Conservation (phyloP, 2,888 invertebrate genomes). For the Gandaritis pyraliata region DNA sequence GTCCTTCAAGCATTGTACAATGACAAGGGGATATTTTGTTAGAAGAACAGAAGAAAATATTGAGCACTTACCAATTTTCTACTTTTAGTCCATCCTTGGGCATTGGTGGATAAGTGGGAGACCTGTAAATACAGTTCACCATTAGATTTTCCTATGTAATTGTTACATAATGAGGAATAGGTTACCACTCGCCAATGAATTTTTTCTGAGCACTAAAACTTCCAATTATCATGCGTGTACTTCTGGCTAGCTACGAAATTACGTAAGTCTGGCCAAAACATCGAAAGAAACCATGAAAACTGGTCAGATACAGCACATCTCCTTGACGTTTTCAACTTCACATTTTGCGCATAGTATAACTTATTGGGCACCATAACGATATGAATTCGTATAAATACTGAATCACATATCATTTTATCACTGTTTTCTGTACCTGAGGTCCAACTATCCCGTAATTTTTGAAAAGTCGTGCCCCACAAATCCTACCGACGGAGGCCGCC, state of each 20-base stretch:
- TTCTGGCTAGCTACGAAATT: conserved; percentile 46
- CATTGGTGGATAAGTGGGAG: conserved; percentile 89
- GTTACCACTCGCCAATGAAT: conserved; percentile 71
- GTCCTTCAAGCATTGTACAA: conserved; percentile 13
- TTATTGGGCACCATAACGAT: conserved; percentile 47
- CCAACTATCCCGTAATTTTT: conserved; percentile 88
- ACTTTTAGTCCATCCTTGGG: conserved; percentile 90
- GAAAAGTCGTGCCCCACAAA: conserved; percentile 93
- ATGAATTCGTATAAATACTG: conserved; percentile 46
- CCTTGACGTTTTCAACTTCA: conserved; percentile 54
- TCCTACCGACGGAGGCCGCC: conserved; percentile 94
- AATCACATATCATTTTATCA: conserved; percentile 45
- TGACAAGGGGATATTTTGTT: conserved; percentile 24
- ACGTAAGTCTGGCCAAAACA: conserved; percentile 46
- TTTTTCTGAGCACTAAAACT: conserved; percentile 37
- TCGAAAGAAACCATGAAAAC: conserved; percentile 50
- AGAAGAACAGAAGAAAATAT: conserved; percentile 7
- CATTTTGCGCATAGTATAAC: conserved; percentile 53
- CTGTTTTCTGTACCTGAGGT: conserved; percentile 87
- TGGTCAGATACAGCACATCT: conserved; percentile 63
- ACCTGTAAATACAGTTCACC: conserved; percentile 84
- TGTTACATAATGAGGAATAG: conserved; percentile 82
- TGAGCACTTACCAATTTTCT: conserved; percentile 89
- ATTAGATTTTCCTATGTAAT: conserved; percentile 72
- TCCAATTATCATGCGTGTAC: conserved; percentile 7